A percentile compares a stretch with the other conserved stretches of the same genome.
These are phyloP conservation scores for Eufriesea mexicana DNA, from an alignment of 1,140 invertebrate species.

Conservation along the genomic window DNA sequence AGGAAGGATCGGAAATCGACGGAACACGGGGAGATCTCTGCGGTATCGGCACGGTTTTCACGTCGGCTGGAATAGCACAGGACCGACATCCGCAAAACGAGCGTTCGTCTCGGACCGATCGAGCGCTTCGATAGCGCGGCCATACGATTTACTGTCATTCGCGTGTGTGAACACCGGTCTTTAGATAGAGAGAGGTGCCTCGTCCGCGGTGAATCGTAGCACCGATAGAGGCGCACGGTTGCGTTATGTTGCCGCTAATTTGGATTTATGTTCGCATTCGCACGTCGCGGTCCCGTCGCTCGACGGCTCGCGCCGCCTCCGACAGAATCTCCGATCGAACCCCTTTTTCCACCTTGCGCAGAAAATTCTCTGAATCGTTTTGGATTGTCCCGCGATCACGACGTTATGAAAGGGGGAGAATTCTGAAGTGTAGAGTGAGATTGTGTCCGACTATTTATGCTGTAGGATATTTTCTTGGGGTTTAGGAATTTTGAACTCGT, in stretches of 20 bases:
- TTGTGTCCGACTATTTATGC: too few relatives aligned
- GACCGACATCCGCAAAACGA: constrained; percentile 16
- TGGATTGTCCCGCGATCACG: not conserved
- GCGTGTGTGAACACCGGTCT: constrained; percentile 13
- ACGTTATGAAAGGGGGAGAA: not conserved
- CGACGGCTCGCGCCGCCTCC: constrained; percentile 36
- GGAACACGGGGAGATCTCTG: constrained; percentile 6
- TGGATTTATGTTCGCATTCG: constrained; percentile 76
- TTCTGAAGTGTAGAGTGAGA: not conserved
- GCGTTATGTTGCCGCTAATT: constrained; percentile 74
- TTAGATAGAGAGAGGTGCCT: constrained; percentile 15
- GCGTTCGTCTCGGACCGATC: constrained; percentile 42
- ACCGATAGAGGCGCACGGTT: constrained; percentile 57
- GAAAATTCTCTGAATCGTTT: constrained; percentile 13
- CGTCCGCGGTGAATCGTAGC: constrained; percentile 32
- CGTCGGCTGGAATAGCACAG: not conserved
- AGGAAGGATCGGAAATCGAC: constrained; percentile 32
- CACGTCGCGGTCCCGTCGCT: constrained; percentile 48
- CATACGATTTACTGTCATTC: constrained; percentile 64
- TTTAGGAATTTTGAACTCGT: too few relatives aligned
- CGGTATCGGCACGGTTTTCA: constrained; percentile 25
- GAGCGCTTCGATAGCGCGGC: constrained; percentile 33
- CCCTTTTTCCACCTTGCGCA: constrained; percentile 39
- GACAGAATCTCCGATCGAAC: constrained; percentile 35
- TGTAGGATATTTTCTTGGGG: too few relatives aligned